Evolutionary conservation across 2,888 invertebrate genomes (phyloP), one percentile per base, ranked within the genome.

Genomic region (Brassicogethes aeneus): DNA sequence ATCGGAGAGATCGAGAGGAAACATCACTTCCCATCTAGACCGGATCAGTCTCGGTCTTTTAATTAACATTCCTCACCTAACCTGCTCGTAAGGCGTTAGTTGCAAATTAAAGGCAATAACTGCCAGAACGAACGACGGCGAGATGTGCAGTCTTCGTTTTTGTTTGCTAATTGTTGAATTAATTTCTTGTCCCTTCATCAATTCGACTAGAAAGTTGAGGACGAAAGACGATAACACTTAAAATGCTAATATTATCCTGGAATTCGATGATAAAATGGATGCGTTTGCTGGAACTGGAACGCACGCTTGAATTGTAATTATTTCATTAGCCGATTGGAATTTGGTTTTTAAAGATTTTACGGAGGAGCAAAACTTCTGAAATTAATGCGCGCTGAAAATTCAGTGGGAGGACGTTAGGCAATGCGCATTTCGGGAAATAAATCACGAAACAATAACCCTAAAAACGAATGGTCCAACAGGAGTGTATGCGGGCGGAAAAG

Each of bases 21-120:
- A 53, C 52, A 57, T 57, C 56, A 55, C 56, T 37, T 37, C 34
- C 15, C 44, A 43, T 46, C 43, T 34, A 38, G 41, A 44, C 42
- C 45, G 46, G 50, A 47, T 45, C 50, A 47, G 47, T 47, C 47
- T 47, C 43, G 53, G 57, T 64, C 64, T 67, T 69, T 68, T 68
- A 69, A 68, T 69, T 68, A 69, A 68, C 68, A 68, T 69, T 68
- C 69, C 66, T 53, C 59, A 63, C 61, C 64, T 65, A 61, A 63
- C 66, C 52, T 63, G 60, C 56, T 55, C 56, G 54, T 56, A 61
- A 64, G 61, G 60, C 62, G 64, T 48, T 52, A 49, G 47, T 61
- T 65, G 63, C 66, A 67, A 68, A 67, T 66, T 66, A 66, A 65
- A 66, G 67, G 64, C 68, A 66, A 68, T 66, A 66, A 62, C 63